Conservation (phyloP, 2,797 vertebrate genomes). For the Rhynchonycteris naso region DNA sequence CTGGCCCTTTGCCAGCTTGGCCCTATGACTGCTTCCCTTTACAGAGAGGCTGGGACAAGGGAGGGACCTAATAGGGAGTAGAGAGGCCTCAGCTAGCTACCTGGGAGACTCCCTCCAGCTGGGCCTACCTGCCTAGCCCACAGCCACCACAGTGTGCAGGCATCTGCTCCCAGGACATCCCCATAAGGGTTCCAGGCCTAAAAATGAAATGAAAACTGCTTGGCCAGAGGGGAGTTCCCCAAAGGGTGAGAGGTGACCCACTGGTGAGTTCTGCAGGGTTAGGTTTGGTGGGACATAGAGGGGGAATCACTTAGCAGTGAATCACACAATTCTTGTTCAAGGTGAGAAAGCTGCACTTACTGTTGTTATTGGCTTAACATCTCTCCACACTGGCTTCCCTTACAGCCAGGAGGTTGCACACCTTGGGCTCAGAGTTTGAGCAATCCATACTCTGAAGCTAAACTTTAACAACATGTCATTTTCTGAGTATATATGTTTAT, state of each 20-base stretch:
- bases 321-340: not conserved
- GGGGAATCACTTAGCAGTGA: not conserved
- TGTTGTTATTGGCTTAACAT: accelerated
- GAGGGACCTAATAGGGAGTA: not conserved
- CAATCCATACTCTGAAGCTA: not conserved
- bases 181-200: not conserved
- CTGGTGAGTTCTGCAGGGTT: not conserved
- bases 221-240: not conserved
- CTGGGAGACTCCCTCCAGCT: not conserved
- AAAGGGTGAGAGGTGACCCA: not conserved
- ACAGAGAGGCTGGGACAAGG: not conserved
- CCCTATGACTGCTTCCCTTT: not conserved
- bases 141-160: not conserved
- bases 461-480: not conserved
- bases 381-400: not conserved
- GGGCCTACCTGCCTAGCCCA: not conserved
- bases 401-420: not conserved
- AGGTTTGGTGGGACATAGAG: not conserved
- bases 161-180: not conserved
- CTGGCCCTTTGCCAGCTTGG: slow-evolving; percentile 4
- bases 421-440: not conserved
- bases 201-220: not conserved
- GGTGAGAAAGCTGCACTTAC: not conserved
- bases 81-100: not conserved
- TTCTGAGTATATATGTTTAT: not conserved